These are phyloP conservation scores for Drosophila mayaguana DNA, from an alignment of 2,888 invertebrate genomes.

Conservation along the genomic window DNA sequence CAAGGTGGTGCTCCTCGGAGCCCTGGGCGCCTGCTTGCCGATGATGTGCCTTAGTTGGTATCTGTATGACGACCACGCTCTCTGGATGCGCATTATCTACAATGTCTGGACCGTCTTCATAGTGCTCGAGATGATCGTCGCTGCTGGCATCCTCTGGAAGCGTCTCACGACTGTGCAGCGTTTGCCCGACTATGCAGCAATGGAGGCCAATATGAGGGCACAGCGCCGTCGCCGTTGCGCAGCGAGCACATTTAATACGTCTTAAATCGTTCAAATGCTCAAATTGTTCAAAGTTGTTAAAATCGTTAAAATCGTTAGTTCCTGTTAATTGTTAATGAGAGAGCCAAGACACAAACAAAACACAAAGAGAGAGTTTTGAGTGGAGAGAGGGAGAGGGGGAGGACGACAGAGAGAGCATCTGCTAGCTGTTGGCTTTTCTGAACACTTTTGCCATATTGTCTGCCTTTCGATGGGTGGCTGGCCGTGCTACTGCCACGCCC, in stretches of 20 bases:
- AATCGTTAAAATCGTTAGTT: not conserved
- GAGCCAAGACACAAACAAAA: not conserved
- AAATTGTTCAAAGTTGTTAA: not conserved
- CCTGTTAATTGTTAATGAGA: not conserved
- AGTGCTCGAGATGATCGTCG: slow-evolving; percentile 4
- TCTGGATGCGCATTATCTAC: not conserved
- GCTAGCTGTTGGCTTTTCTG: slow-evolving; percentile 9
- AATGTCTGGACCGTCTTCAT: slow-evolving; percentile 17
- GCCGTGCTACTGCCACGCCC: slow-evolving; percentile 16
- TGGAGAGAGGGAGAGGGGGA: not conserved
- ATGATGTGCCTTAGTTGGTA: slow-evolving; percentile 11
- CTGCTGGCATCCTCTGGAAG: not conserved
- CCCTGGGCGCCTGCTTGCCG: not conserved
- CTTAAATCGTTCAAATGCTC: not conserved
- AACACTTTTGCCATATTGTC: slow-evolving; percentile 11
- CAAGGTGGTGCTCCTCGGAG: not conserved
- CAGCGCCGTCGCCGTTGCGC: not conserved
- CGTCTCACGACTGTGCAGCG: rapidly evolving
- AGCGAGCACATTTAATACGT: not conserved
- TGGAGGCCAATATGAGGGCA: not conserved
- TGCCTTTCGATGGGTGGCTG: slow-evolving; percentile 1
- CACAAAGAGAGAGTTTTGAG: not conserved
- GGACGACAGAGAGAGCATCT: slow-evolving; percentile 5
- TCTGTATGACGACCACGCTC: not conserved
- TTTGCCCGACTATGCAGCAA: not conserved